Percentiles rank a stretch among this genome's conserved stretches.
phyloP scores from a whole-genome alignment of 1,140 invertebrate genomes.

The Eubasilissa regina region DNA sequence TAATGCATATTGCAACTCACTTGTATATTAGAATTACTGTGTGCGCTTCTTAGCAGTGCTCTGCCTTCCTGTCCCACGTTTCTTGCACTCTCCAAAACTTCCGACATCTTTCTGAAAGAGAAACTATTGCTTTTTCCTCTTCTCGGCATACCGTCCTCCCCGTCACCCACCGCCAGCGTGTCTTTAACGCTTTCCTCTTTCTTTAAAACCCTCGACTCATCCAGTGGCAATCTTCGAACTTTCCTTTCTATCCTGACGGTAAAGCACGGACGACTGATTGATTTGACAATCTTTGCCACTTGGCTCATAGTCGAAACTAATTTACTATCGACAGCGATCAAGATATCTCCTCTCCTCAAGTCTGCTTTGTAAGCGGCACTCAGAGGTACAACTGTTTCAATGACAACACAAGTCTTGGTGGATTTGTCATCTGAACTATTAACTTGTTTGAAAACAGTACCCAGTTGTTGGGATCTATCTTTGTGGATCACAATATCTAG shows the following conservation, averaged over 20 bases:
- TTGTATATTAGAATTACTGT: constrained; percentile 46
- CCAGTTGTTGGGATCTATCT: constrained; percentile 76
- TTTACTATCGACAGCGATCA: constrained; percentile 87
- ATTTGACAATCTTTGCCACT: constrained; percentile 76
- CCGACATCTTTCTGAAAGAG: constrained; percentile 69
- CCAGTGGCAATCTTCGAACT: constrained; percentile 54
- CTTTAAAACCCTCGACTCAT: constrained; percentile 47
- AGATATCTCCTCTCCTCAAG: constrained; percentile 83
- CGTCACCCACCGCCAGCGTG: constrained; percentile 62
- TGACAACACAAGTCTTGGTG: constrained; percentile 72
- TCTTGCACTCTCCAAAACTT: constrained; percentile 70
- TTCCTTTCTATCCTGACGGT: constrained; percentile 75
- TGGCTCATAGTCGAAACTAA: constrained; percentile 82
- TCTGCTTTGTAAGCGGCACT: constrained; percentile 85
- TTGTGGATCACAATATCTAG: constrained; percentile 79
- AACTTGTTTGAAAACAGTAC: constrained; percentile 80
- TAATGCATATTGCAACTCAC: constrained; percentile 36
- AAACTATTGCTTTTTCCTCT: constrained; percentile 65
- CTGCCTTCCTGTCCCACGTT: constrained; percentile 54
- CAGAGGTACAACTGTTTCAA: constrained; percentile 83
- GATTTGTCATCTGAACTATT: constrained; percentile 53
- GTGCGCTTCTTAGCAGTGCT: constrained; percentile 38
- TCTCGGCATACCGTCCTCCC: constrained; percentile 60
- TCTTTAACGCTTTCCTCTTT: constrained; percentile 49
- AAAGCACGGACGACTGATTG: constrained; percentile 68